Percentiles rank a stretch among this genome's conserved stretches.
phyloP scores from a whole-genome alignment of 2,113 vertebrate species.

The Marcusenius ussheri region DNA sequence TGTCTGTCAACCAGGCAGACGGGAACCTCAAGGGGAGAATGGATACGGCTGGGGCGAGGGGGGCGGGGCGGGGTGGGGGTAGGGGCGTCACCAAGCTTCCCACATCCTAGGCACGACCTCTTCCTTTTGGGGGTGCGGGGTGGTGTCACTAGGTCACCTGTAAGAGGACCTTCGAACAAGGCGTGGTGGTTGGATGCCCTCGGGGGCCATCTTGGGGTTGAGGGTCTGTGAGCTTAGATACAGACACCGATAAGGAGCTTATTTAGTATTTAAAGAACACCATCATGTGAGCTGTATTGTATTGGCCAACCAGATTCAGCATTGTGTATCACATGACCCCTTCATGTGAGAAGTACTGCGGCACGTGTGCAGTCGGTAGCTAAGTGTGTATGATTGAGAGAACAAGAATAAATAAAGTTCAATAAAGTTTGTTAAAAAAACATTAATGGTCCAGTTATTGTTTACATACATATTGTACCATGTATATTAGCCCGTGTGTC shows the following conservation, averaged over 20 bases:
- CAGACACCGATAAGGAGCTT: neutral
- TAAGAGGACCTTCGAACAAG: neutral
- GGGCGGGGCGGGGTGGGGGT: neutral
- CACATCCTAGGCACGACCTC: neutral
- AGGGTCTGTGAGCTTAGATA: neutral
- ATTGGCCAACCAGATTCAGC: neutral
- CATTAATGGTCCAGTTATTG: neutral
- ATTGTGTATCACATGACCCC: neutral
- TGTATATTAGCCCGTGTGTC: neutral
- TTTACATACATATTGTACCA: neutral
- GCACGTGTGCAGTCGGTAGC: neutral
- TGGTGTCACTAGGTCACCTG: neutral
- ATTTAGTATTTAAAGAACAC: neutral
- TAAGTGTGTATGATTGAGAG: neutral
- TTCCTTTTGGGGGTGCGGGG: neutral
- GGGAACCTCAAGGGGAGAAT: conserved; percentile 41
- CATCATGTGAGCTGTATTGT: neutral
- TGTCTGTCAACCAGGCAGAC: conserved; percentile 66
- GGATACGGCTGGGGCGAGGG: conserved; percentile 18
- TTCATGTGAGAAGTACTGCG: neutral
- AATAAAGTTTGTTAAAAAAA: neutral
- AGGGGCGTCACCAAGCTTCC: neutral
- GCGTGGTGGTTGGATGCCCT: neutral
- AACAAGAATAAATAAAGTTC: neutral
- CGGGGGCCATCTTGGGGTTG: neutral